phyloP scores from a whole-genome alignment of 1,140 invertebrate genomes.

The Schlechtendalia chinensis region DNA sequence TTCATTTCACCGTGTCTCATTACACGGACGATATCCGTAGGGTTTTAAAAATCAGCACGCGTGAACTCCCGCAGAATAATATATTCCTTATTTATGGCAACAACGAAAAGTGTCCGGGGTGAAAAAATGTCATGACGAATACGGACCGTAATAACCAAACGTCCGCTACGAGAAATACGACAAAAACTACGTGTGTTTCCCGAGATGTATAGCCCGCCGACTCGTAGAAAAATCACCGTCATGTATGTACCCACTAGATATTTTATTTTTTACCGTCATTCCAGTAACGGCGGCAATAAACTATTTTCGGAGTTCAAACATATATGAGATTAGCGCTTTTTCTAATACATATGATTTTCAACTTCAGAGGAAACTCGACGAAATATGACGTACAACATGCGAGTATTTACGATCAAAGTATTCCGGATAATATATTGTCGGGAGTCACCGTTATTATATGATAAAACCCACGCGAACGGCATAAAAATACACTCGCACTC shows the following conservation, averaged over 20 bases:
- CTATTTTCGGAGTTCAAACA: neutral
- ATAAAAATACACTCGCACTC: neutral
- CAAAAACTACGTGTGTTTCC: no score
- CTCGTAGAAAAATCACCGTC: neutral
- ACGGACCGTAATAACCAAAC: no score
- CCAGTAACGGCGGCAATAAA: neutral
- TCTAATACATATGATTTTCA: neutral
- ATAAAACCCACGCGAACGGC: neutral
- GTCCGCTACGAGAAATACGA: no score
- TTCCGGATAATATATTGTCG: constrained; percentile 2
- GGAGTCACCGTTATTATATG: neutral
- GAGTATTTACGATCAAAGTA: constrained; percentile 1
- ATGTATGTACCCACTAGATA: neutral
- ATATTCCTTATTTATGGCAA: no score
- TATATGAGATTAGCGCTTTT: neutral
- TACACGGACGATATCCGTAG: no score
- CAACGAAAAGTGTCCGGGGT: no score
- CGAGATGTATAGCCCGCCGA: neutral
- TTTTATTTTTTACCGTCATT: neutral
- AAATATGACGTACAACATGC: neutral
- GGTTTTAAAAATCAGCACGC: no score
- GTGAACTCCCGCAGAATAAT: no score
- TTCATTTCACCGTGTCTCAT: no score
- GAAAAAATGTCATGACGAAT: no score
- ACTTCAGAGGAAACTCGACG: neutral